Percentiles rank a stretch among this genome's conserved stretches.
Conservation (phyloP, 2,888 invertebrate genomes). For the Temnothorax unifasciatus region DNA sequence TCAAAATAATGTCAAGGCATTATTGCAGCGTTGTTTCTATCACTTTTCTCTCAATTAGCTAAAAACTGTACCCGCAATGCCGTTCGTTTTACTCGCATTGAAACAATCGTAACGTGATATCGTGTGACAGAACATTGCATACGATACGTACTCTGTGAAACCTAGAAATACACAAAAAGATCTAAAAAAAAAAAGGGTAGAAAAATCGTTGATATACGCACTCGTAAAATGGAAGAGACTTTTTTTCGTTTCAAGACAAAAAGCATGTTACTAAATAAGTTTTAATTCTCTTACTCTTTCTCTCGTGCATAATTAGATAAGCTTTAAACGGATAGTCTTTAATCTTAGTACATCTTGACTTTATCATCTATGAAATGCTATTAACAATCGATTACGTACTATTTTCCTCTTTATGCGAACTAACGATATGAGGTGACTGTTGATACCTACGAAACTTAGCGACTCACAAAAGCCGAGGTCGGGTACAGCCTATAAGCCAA, state of each 20-base stretch:
- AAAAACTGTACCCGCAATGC: conserved; percentile 60
- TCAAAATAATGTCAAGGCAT: conserved; percentile 41
- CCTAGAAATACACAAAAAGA: conserved; percentile 39
- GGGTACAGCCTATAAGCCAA: conserved; percentile 71
- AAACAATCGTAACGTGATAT: background rate
- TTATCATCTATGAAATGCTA: conserved; percentile 28
- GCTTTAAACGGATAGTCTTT: background rate
- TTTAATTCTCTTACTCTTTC: background rate
- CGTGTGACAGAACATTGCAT: background rate
- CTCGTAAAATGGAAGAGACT: background rate
- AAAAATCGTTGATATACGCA: background rate
- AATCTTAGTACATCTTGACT: background rate
- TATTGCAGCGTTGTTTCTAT: conserved; percentile 29
- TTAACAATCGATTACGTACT: conserved; percentile 28
- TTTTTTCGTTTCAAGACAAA: background rate
- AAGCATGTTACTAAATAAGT: conserved; percentile 8
- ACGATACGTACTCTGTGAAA: background rate
- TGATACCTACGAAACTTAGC: conserved; percentile 67
- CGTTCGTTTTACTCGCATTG: background rate
- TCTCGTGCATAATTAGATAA: background rate
- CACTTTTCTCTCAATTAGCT: conserved; percentile 34
- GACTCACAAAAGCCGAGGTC: conserved; percentile 57
- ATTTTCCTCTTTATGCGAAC: conserved; percentile 39
- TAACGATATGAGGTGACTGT: conserved; percentile 40
- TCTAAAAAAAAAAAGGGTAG: conserved; percentile 5